Evolutionary conservation across 2,888 invertebrate genomes (phyloP), one percentile per base, ranked within the genome.

Genomic region (Lycia hirtaria): DNA sequence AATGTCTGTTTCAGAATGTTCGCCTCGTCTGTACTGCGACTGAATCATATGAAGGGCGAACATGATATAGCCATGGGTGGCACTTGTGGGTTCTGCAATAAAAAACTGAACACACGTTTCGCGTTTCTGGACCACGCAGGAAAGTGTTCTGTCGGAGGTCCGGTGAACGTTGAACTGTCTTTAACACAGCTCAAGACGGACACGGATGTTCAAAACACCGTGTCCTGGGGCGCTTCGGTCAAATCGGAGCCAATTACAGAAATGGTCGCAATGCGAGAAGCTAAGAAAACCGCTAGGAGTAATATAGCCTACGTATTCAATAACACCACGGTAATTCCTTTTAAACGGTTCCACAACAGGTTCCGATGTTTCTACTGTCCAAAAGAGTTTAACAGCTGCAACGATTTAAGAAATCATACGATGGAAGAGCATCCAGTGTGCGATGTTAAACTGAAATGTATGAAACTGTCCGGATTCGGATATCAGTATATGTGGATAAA

Each of bases 361-460:
- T 87, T 89, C 44, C 66, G 85, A 20, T 91, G 90, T 61, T 91
- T 89, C 50, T 91, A 87, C 57, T 91, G 91, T 56, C 67, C 87
- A 0, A 80, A 81, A 73, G 83, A 87, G 35, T 91, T 87, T 43
- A 66, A 62, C 0, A 77, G 80, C 10, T 85, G 87, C 47, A 76
- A 82, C 1, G 78, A 78, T 44, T 71, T 91, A 1, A 85, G 78
- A 60, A 70, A 80, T 4, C 91, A 91, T 40, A 84, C 87, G 0
- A 59, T 72, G 1, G 61, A 59, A 0, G 80, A 80, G 20, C 90
- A 91, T 61, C 86, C 88, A 0, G 60, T 78, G 6, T 88, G 88
- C 53, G 84, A 88, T 65, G 78, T 75, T 0, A 76, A 73, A 51
- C 65, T 82, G 6, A 85, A 83, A 60, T 78, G 77, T 3, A 81